Conservation (phyloP, 2,113 vertebrate species). For the Psilopsiagon aymara region DNA sequence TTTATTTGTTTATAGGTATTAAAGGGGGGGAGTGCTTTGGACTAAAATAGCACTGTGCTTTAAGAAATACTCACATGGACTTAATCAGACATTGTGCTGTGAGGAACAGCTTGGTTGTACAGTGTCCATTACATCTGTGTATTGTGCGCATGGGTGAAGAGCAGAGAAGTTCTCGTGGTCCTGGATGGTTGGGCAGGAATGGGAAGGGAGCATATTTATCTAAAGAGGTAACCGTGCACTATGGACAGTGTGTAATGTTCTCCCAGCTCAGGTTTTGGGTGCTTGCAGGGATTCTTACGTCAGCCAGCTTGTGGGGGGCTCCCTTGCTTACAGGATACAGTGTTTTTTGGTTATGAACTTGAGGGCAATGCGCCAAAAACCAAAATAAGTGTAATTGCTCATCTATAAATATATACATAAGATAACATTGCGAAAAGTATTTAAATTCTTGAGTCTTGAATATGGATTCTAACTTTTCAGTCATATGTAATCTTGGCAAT, state of each 20-base stretch:
- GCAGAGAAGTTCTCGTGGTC: not conserved
- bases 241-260: not conserved
- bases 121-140: not conserved
- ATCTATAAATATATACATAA: constrained; percentile 54
- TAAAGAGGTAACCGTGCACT: not conserved
- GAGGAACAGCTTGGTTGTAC: not conserved
- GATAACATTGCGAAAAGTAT: not conserved
- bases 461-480: constrained; percentile 22
- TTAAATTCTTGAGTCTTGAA: not conserved
- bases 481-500: not conserved
- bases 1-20: constrained; percentile 11
- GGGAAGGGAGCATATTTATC: not conserved
- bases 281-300: not conserved
- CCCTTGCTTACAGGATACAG: not conserved
- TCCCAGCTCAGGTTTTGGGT: not conserved
- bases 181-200: not conserved
- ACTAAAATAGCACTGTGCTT: constrained; percentile 11
- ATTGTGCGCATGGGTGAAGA: not conserved
- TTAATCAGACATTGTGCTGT: not conserved
- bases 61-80: not conserved
- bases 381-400: not conserved
- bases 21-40: not conserved
- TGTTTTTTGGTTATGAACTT: not conserved
- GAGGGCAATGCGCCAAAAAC: not conserved
- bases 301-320: not conserved